phyloP scores from a whole-genome alignment of 2,797 vertebrate species.

The Eulemur mongoz region DNA sequence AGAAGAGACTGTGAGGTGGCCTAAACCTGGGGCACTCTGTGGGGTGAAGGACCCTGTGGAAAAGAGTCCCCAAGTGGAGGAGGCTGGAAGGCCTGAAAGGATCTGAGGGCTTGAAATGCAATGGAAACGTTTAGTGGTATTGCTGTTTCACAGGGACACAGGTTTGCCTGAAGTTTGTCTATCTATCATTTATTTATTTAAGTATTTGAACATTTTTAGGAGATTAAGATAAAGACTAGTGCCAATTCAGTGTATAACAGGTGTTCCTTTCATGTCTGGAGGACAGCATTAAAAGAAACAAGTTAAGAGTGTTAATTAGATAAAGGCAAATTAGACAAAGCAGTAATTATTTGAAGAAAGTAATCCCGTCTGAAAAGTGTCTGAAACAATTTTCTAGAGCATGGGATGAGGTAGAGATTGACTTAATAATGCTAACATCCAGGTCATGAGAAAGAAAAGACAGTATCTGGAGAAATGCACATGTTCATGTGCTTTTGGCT shows the following conservation, averaged over 20 bases:
- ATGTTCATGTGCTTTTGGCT: too few species aligned
- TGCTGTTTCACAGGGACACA: not conserved
- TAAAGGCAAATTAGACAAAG: not conserved
- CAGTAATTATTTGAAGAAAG: not conserved
- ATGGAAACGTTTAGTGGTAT: not conserved
- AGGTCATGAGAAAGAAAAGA: not conserved
- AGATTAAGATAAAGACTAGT: not conserved
- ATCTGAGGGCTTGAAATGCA: not conserved
- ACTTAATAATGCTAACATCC: not conserved
- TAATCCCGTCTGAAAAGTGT: not conserved
- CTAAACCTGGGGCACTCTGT: accelerated
- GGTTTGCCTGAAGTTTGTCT: not conserved
- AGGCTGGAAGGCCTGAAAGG: not conserved
- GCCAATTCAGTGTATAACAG: not conserved
- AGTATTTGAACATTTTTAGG: not conserved
- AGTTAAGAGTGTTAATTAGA: not conserved
- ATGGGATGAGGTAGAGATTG: too few species aligned
- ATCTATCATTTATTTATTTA: not conserved
- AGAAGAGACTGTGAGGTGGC: not conserved
- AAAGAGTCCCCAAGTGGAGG: not conserved
- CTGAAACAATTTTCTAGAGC: not conserved
- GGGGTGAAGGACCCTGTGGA: too few species aligned
- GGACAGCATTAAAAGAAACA: not conserved
- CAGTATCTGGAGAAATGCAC: not conserved
- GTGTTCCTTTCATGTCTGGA: not conserved